A percentile compares a stretch with the other conserved stretches of the same genome.
These are phyloP conservation scores for Ennomos erosarius DNA, from an alignment of 2,888 invertebrate species.

Conservation along the genomic window DNA sequence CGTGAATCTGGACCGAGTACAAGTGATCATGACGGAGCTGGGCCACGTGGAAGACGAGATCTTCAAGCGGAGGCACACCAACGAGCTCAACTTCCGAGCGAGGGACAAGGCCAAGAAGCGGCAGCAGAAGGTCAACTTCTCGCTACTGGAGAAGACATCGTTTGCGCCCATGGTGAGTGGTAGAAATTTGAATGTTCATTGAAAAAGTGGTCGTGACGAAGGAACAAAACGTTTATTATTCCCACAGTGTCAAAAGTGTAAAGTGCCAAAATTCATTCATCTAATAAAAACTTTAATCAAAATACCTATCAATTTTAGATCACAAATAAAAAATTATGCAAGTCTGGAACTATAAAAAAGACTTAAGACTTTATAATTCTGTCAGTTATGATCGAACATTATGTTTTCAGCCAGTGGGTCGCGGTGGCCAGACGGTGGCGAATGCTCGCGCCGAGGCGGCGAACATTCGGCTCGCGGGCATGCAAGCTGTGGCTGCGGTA, in stretches of 20 bases:
- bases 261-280: no score
- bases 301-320: no score
- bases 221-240: no score
- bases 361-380: no score
- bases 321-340: no score
- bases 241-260: no score
- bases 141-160: constrained; percentile 89
- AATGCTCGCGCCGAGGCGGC: constrained; percentile 92
- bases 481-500: constrained; percentile 75
- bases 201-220: neutral
- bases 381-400: no score
- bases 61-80: constrained; percentile 95
- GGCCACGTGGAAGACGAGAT: constrained; percentile 98
- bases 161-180: constrained; percentile 90
- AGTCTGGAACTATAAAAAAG: no score
- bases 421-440: constrained; percentile 80
- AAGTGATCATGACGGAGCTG: constrained; percentile 96
- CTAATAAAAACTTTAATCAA: no score
- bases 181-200: neutral
- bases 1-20: constrained; percentile 96
- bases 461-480: constrained; percentile 87
- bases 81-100: constrained; percentile 92
- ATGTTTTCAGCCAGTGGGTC: constrained; percentile 84
- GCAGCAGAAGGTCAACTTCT: constrained; percentile 88
- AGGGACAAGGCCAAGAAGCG: constrained; percentile 90